These are phyloP conservation scores for Novumbra hubbsi DNA, from an alignment of 2,797 vertebrate species.

Conservation along the genomic window DNA sequence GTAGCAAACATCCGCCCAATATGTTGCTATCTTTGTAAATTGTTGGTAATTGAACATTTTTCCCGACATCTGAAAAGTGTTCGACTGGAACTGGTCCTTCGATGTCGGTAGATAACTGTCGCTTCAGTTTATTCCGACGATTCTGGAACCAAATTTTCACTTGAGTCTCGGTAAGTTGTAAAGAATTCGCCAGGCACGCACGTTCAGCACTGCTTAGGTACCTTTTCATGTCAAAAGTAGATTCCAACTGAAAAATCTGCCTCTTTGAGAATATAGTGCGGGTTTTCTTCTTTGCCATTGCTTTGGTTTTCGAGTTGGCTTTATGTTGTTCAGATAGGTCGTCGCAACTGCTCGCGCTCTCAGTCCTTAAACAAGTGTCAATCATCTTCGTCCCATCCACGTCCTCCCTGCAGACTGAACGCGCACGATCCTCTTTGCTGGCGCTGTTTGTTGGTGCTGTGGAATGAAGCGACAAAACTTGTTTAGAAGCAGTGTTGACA, in stretches of 20 bases:
- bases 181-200: slow-evolving; percentile 79
- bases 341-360: slow-evolving; percentile 50
- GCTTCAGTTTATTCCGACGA: slow-evolving; percentile 79
- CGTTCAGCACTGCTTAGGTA: slow-evolving; percentile 87
- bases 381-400: slow-evolving; percentile 14
- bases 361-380: slow-evolving; percentile 42
- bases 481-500: slow-evolving; percentile 21
- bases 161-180: slow-evolving; percentile 81
- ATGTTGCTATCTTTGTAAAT: slow-evolving; percentile 78
- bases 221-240: slow-evolving; percentile 78
- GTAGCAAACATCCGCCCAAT: slow-evolving; percentile 77
- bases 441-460: slow-evolving; percentile 48
- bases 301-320: slow-evolving; percentile 57
- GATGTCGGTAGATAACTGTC: slow-evolving; percentile 72
- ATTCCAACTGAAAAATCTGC: slow-evolving; percentile 81
- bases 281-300: slow-evolving; percentile 77
- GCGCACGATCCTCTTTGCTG: slow-evolving; percentile 30
- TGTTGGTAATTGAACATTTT: slow-evolving; percentile 67
- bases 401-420: slow-evolving; percentile 32
- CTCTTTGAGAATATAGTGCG: slow-evolving; percentile 87
- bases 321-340: slow-evolving; percentile 40
- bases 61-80: slow-evolving; percentile 58
- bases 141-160: slow-evolving; percentile 84
- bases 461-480: slow-evolving; percentile 41
- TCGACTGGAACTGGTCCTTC: slow-evolving; percentile 61